Evolutionary conservation across 2,113 vertebrate species (phyloP).

Genomic region (Pelecanus crispus): DNA sequence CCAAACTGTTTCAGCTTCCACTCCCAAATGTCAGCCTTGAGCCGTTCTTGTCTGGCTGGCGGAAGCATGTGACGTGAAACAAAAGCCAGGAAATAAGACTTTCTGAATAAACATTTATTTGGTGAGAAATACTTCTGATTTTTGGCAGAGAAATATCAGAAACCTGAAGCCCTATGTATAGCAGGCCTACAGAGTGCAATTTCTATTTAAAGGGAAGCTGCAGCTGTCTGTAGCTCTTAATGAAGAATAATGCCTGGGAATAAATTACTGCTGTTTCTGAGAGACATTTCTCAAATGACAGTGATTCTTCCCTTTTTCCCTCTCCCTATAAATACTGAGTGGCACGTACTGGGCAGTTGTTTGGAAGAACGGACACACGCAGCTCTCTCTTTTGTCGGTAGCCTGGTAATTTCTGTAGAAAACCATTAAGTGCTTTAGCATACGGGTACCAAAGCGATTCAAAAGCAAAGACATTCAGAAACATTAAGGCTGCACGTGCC

Average conservation of each 20-base stretch:
- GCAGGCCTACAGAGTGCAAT: conserved; percentile 29
- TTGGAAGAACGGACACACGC: neutral
- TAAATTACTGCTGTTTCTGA: conserved; percentile 49
- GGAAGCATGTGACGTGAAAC: neutral
- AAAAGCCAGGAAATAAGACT: conserved; percentile 49
- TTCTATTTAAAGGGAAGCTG: conserved; percentile 62
- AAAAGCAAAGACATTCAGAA: neutral
- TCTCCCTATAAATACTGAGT: neutral
- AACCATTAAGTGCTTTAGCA: neutral
- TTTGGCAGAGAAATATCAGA: conserved; percentile 55
- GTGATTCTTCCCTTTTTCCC: neutral
- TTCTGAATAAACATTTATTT: conserved; percentile 65
- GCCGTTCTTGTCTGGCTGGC: neutral
- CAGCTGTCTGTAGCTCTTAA: conserved; percentile 61
- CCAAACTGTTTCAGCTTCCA: neutral
- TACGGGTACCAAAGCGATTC: neutral
- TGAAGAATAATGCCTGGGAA: conserved; percentile 62
- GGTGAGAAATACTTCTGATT: conserved; percentile 56
- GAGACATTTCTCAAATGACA: conserved; percentile 34
- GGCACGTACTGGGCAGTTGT: neutral
- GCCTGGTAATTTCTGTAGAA: neutral
- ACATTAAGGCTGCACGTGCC: neutral
- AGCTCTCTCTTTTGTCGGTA: neutral
- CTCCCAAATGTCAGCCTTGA: neutral
- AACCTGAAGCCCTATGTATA: conserved; percentile 56